Conservation (phyloP, 1,140 invertebrate species). For the Microplitis mediator region DNA sequence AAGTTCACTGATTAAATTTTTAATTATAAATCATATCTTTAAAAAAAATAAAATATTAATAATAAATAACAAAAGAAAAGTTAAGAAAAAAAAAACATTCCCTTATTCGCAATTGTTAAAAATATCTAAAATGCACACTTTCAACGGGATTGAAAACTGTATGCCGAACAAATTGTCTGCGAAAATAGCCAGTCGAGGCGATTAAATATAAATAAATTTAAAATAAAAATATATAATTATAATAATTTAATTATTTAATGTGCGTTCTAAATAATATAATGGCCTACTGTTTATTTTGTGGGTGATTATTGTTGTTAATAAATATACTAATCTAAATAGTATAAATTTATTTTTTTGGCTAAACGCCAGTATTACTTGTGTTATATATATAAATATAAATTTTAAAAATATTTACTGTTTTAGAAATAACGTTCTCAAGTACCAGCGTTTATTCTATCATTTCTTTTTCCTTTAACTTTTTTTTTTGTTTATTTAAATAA, state of each 20-base stretch:
- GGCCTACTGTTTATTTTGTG: slow-evolving; percentile 8
- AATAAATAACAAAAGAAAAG: not conserved
- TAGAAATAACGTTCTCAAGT: not conserved
- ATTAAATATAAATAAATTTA: not conserved
- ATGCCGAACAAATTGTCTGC: not conserved
- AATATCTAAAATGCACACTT: slow-evolving; percentile 10
- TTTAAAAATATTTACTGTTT: not conserved
- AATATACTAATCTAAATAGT: not conserved
- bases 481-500: not conserved
- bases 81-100: slow-evolving; percentile 43
- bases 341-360: not conserved
- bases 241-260: not conserved
- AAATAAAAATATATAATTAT: not conserved
- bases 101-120: slow-evolving; percentile 36
- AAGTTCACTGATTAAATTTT: slow-evolving; percentile 91
- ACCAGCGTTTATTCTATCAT: too few species aligned
- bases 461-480: not conserved
- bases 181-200: not conserved
- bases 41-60: slow-evolving; percentile 2
- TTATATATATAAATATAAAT: not conserved
- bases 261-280: slow-evolving; percentile 6
- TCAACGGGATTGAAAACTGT: slow-evolving; percentile 2
- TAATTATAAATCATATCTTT: slow-evolving; percentile 13
- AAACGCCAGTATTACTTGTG: not conserved
- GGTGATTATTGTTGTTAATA: slow-evolving; percentile 7